phyloP scores from a whole-genome alignment of 2,888 invertebrate genomes.

The Conomelus anceps region DNA sequence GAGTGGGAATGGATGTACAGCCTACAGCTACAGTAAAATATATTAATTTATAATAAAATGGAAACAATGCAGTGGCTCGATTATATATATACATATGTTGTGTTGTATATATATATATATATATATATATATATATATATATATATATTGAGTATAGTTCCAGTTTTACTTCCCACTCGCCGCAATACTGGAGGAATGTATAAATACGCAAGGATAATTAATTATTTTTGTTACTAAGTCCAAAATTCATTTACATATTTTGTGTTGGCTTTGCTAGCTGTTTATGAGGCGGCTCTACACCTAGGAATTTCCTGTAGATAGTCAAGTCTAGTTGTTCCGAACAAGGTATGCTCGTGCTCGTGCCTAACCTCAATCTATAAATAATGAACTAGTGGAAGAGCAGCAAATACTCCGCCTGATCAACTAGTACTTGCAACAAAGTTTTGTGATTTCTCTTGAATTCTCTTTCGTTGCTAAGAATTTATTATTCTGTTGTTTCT shows the following conservation, averaged over 20 bases:
- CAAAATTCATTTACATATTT: not conserved
- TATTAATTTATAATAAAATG: not conserved
- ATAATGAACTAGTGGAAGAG: not conserved
- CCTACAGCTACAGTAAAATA: not conserved
- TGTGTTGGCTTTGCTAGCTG: not conserved
- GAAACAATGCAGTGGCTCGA: not conserved
- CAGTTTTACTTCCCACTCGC: not conserved
- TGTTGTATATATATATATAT: not conserved
- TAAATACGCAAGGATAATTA: not conserved
- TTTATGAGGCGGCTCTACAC: not conserved
- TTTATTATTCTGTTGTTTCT: too few relatives aligned
- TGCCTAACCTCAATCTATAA: not conserved
- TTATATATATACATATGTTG: not conserved
- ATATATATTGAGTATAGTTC: not conserved
- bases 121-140: not conserved
- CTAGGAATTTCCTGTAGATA: not conserved
- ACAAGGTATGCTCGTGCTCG: not conserved
- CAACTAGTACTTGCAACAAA: not conserved
- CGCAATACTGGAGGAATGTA: not conserved
- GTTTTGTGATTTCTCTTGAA: not conserved
- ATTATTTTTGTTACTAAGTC: not conserved
- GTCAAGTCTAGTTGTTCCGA: not conserved
- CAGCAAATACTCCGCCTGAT: too few relatives aligned
- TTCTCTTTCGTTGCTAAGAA: too few relatives aligned
- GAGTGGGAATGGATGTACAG: not conserved